phyloP scores from a whole-genome alignment of 2,113 vertebrate genomes.

The Nothocercus julius region DNA sequence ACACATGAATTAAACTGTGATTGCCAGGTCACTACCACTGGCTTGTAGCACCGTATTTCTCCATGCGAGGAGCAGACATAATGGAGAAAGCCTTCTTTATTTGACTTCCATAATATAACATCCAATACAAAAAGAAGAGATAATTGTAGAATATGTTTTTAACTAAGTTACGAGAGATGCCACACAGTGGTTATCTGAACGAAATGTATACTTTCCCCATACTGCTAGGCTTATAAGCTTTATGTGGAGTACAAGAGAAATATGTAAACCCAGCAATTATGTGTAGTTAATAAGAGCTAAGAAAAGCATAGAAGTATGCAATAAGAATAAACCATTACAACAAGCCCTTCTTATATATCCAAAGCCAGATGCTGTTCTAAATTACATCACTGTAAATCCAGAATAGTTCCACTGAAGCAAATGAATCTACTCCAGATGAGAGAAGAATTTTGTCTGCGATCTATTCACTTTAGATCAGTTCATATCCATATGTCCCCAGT shows the following conservation, averaged over 20 bases:
- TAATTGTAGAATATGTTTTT: not conserved
- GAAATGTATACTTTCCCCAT: not conserved
- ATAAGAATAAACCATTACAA: slow-evolving; percentile 48
- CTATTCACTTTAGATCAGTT: slow-evolving; percentile 36
- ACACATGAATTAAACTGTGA: not conserved
- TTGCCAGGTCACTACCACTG: not conserved
- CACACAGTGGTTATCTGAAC: not conserved
- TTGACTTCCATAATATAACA: not conserved
- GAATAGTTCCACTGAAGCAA: slow-evolving; percentile 46
- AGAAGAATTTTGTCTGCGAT: slow-evolving; percentile 54
- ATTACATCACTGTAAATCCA: slow-evolving; percentile 68
- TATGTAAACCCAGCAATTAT: not conserved
- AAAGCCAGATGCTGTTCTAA: slow-evolving; percentile 54
- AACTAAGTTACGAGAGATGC: not conserved
- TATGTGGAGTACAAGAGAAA: not conserved
- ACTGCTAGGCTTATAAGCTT: not conserved
- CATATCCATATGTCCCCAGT: not conserved
- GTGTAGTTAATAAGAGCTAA: not conserved
- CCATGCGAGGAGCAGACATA: not conserved
- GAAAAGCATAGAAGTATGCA: not conserved
- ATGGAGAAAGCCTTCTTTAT: not conserved
- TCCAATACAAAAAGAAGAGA: not conserved
- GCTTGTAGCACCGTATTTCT: not conserved
- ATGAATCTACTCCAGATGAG: slow-evolving; percentile 63
- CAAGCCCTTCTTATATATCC: not conserved